These are phyloP conservation scores for Varecia variegata DNA, from an alignment of 2,797 vertebrate genomes.

Conservation along the genomic window DNA sequence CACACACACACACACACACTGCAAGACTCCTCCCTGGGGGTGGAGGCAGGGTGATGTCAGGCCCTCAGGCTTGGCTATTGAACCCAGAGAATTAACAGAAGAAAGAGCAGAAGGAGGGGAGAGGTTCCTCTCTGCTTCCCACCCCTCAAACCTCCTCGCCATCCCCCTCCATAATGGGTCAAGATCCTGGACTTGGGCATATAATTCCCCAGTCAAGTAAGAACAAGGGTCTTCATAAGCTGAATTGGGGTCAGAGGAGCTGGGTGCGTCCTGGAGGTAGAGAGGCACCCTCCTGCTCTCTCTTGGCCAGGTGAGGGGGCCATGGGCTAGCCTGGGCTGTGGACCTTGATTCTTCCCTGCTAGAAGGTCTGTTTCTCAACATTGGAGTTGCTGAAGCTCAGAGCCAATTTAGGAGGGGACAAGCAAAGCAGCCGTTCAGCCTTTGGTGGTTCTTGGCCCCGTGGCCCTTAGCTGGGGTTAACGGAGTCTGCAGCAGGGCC, in stretches of 20 bases:
- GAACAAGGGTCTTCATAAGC: not conserved
- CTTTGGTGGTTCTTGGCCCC: no score
- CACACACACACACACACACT: accelerated
- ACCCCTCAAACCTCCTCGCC: not conserved
- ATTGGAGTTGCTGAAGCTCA: not conserved
- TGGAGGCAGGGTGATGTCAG: no score
- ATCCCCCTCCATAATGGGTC: accelerated
- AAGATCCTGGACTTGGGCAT: not conserved
- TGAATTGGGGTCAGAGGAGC: not conserved
- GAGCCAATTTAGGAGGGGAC: not conserved
- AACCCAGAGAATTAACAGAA: not conserved
- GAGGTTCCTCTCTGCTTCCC: not conserved
- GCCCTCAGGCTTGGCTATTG: not conserved
- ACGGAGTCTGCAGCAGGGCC: not conserved
- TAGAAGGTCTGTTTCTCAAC: not conserved
- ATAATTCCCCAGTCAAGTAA: not conserved
- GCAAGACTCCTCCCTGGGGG: not conserved
- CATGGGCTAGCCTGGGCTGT: not conserved
- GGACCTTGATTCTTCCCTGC: not conserved
- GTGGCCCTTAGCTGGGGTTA: not conserved
- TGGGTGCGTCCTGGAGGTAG: not conserved
- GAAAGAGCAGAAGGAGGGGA: not conserved
- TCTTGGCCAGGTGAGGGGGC: not conserved
- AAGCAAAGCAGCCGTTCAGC: not conserved
- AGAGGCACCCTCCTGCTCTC: not conserved